Conservation (phyloP, 2,113 vertebrate species). For the Nothocercus nigrocapillus region DNA sequence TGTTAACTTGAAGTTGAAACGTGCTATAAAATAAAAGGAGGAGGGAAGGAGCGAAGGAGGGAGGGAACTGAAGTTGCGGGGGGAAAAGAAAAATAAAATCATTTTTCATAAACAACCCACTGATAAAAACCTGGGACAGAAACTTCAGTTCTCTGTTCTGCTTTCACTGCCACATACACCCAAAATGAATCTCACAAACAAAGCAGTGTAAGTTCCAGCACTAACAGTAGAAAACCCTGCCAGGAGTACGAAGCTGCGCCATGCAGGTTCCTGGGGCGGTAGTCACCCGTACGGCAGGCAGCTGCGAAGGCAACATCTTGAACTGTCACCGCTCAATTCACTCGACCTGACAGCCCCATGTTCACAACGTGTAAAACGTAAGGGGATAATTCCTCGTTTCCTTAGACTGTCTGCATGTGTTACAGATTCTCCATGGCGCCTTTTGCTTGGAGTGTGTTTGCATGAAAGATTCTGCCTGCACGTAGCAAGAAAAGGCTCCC, state of each 20-base stretch:
- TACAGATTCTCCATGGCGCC: neutral
- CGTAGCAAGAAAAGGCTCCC: neutral
- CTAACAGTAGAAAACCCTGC: neutral
- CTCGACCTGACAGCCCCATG: neutral
- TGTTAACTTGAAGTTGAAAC: neutral
- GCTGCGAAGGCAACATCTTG: neutral
- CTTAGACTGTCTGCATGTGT: neutral
- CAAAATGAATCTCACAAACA: neutral
- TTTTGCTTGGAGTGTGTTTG: neutral
- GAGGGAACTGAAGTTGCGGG: neutral
- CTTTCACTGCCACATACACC: neutral
- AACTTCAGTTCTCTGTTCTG: neutral
- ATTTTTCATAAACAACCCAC: neutral
- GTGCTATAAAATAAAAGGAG: neutral
- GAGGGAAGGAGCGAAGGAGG: too few species aligned
- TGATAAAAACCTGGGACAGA: neutral
- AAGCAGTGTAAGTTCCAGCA: neutral
- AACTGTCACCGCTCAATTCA: neutral
- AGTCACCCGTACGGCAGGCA: neutral
- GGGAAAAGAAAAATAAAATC: neutral
- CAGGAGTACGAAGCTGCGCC: neutral
- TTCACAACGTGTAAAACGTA: neutral
- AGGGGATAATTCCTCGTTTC: neutral
- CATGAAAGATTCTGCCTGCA: neutral
- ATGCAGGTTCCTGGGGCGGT: neutral